Evolutionary conservation across 2,797 vertebrate species (phyloP).

Genomic region (Podarcis lilfordi): DNA sequence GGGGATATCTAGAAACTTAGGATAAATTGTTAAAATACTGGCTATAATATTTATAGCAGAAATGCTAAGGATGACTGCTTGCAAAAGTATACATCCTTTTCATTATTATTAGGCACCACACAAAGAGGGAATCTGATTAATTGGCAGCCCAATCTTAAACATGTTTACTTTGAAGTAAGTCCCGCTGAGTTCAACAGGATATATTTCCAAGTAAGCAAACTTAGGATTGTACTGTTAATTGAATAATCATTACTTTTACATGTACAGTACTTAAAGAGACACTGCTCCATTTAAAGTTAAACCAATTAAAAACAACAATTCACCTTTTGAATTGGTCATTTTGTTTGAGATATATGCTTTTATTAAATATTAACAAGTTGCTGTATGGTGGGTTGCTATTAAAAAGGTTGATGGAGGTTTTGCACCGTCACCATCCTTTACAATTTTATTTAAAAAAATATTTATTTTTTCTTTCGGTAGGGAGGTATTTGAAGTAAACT

Average conservation of each 20-base stretch:
- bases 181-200: background rate
- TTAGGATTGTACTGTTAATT: conserved; percentile 15
- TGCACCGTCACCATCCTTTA: too few species aligned
- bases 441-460: background rate
- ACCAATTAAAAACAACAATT: background rate
- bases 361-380: background rate
- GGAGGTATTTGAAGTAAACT: background rate
- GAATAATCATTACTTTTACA: conserved; percentile 42
- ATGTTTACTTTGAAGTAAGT: background rate
- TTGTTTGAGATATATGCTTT: background rate
- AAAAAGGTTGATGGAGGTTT: background rate
- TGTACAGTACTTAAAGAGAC: conserved; percentile 70
- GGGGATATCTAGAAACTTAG: conserved; percentile 7
- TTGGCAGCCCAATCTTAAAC: conserved; percentile 23
- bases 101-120: conserved; percentile 27
- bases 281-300: conserved; percentile 57
- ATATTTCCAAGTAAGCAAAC: background rate
- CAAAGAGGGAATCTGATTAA: conserved; percentile 51
- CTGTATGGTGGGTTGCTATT: background rate
- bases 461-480: background rate
- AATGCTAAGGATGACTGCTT: conserved; percentile 31
- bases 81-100: conserved; percentile 41
- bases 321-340: background rate
- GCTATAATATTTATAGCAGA: conserved; percentile 31
- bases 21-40: background rate